Conservation (phyloP, 2,113 vertebrate genomes). For the Oenanthe melanoleuca region DNA sequence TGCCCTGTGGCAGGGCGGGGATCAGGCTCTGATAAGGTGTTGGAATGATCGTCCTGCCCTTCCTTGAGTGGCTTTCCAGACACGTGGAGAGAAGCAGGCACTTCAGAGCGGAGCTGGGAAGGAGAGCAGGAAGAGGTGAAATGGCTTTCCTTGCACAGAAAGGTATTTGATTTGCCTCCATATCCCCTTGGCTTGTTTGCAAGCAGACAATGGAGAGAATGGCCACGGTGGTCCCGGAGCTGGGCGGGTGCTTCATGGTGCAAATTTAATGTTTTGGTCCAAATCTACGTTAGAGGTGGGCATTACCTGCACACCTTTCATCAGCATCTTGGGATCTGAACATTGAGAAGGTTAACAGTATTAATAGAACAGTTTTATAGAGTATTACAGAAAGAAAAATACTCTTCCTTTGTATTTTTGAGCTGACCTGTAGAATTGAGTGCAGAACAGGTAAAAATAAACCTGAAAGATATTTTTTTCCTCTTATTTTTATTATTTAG, state of each 20-base stretch:
- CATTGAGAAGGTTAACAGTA: not conserved
- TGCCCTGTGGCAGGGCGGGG: not conserved
- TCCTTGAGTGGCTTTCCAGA: conserved; percentile 8
- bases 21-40: not conserved
- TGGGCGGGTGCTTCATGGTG: not conserved
- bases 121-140: conserved; percentile 9
- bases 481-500: not conserved
- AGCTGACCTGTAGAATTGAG: not conserved
- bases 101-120: conserved; percentile 25
- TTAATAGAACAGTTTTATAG: not conserved
- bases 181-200: conserved; percentile 23
- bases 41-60: not conserved
- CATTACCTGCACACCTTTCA: not conserved
- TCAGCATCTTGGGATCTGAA: not conserved
- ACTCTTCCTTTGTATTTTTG: not conserved
- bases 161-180: conserved; percentile 59
- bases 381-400: not conserved
- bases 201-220: not conserved
- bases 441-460: not conserved
- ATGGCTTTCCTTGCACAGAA: conserved; percentile 19
- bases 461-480: not conserved
- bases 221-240: not conserved
- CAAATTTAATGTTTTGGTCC: not conserved
- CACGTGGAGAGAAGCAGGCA: not conserved
- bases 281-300: not conserved